Evolutionary conservation across 2,888 invertebrate species (phyloP), one percentile per base, ranked within the genome.

Genomic region (Crossocerus cetratus): DNA sequence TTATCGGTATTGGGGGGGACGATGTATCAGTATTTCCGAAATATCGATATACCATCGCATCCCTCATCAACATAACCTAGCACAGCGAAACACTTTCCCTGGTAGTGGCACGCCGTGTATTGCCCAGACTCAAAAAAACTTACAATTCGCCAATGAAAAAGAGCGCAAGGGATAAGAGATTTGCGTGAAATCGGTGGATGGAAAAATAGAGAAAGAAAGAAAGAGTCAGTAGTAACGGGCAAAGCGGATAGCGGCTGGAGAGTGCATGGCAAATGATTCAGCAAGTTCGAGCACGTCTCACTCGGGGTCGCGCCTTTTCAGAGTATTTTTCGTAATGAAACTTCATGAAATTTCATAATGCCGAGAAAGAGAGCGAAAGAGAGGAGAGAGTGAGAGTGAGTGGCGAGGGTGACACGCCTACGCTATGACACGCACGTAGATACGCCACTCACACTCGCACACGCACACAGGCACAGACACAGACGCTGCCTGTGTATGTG

Each of bases 281-380:
- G 70, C 77, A 76, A 32, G 32, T 32, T 76, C 76, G 76, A 74
- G 74, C 74, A 81, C 71, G 81, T 83, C 75, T 84, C 77, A 49
- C 49, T 83, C 81, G 81, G 83, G 32, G 85, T 82, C 84, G 85
- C 84, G 83, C 81, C 84, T 86, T 32, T 83, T 84, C 78, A 80
- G 78, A 83, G 82, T 83, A 84, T 84, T 85, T 83, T 86, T 83
- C 83, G 84, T 83, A 82, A 82, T 76, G 80, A 74, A 32, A 89
- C 85, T 89, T 90, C 90, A 90, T 90, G 90, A 90, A 90, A 90
- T 90, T 90, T 90, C 90, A 90, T 90, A 90, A 90, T 90, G 81
- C 73, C 72, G 65, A 76, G 75, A 80, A 72, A 74, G 74, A 49
- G 16, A 49, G 49, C 49, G 49, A 14, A n/a, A 5, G 14, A 45